Percentiles rank a stretch among this genome's conserved stretches.
Evolutionary conservation across 2,113 vertebrate genomes (phyloP).

Genomic region (Otis tarda): DNA sequence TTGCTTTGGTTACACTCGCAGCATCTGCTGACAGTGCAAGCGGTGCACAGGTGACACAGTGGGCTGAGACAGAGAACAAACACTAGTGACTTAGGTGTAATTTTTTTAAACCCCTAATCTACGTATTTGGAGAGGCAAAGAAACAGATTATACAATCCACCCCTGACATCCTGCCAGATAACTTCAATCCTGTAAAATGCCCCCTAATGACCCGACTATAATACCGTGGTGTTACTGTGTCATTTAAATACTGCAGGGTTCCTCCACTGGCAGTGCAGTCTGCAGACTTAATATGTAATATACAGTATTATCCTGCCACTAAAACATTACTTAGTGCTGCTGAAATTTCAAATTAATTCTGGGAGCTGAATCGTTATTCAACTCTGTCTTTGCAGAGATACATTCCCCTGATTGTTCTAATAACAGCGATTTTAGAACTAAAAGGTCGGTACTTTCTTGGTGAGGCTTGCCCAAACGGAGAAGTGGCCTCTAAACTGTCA

Average conservation of each 20-base stretch:
- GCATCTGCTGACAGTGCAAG: neutral
- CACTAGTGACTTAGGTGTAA: neutral
- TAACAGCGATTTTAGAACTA: conserved; percentile 14
- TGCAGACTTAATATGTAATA: conserved; percentile 16
- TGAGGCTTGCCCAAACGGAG: neutral
- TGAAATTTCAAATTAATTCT: conserved; percentile 62
- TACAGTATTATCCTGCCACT: conserved; percentile 42
- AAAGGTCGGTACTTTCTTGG: conserved; percentile 20
- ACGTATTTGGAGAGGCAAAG: conserved; percentile 50
- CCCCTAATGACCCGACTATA: conserved; percentile 62
- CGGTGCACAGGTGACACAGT: neutral
- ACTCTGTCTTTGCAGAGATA: conserved; percentile 17
- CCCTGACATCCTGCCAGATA: conserved; percentile 47
- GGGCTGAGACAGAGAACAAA: neutral
- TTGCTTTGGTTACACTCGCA: neutral
- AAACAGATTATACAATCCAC: conserved; percentile 32
- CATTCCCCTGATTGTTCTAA: conserved; percentile 4
- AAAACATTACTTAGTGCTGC: conserved; percentile 47
- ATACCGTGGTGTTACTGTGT: conserved; percentile 33
- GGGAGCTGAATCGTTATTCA: conserved; percentile 39
- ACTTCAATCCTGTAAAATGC: conserved; percentile 48
- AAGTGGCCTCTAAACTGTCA: conserved; percentile 21
- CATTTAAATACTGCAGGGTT: conserved; percentile 48
- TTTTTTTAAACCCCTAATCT: conserved; percentile 36
- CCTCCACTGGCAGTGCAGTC: neutral